phyloP scores from a whole-genome alignment of 2,888 invertebrate species.

The Platerodrilus igneus region DNA sequence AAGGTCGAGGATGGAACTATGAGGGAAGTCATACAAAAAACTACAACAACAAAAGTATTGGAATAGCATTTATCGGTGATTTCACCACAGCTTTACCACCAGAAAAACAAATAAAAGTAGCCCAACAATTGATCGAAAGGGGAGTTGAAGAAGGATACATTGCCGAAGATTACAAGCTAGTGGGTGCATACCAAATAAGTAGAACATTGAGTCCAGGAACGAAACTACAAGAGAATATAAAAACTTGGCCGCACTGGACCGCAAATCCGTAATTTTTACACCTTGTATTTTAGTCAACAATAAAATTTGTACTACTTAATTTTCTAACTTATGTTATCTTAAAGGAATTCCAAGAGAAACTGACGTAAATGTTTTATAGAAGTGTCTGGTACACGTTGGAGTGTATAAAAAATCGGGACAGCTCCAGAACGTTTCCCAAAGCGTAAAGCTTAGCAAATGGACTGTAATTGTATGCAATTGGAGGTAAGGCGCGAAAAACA shows the following conservation, averaged over 20 bases:
- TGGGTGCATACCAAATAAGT: slow-evolving; percentile 63
- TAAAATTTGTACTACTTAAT: no score
- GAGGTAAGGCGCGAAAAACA: no score
- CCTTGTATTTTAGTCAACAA: no score
- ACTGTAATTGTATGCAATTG: no score
- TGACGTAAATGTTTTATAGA: no score
- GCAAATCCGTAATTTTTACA: no score
- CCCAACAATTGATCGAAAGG: slow-evolving; percentile 55
- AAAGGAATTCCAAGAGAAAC: no score
- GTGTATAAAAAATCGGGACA: no score
- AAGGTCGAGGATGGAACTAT: slow-evolving; percentile 71
- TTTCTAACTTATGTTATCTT: no score
- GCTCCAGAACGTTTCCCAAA: no score
- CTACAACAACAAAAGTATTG: slow-evolving; percentile 64
- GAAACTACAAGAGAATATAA: slow-evolving; percentile 58
- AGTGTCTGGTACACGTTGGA: no score
- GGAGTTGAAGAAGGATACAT: slow-evolving; percentile 62
- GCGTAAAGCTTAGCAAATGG: no score
- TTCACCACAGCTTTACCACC: slow-evolving; percentile 55
- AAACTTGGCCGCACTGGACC: slow-evolving; percentile 67
- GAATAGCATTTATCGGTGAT: slow-evolving; percentile 69
- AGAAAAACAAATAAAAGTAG: slow-evolving; percentile 56
- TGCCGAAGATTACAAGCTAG: slow-evolving; percentile 59
- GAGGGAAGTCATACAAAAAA: slow-evolving; percentile 67
- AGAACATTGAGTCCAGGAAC: slow-evolving; percentile 67